These are phyloP conservation scores for Drosophila sucinea DNA, from an alignment of 1,140 invertebrate species.

Conservation along the genomic window DNA sequence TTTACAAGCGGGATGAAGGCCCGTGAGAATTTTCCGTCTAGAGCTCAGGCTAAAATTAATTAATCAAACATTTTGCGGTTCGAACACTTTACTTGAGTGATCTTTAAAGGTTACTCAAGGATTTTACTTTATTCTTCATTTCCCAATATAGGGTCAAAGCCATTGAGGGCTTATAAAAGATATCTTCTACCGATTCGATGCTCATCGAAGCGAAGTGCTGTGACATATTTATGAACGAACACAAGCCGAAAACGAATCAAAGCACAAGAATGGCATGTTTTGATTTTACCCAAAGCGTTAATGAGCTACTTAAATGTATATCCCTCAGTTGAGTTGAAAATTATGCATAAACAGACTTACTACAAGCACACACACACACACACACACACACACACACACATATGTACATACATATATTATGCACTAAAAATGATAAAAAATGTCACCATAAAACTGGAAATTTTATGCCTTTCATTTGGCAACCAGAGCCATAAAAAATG, in stretches of 20 bases:
- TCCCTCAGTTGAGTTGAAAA: slow-evolving; percentile 16
- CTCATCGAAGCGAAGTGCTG: neutral
- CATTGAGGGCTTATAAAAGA: too few relatives aligned
- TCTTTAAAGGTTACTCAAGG: too few relatives aligned
- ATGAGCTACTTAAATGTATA: slow-evolving; percentile 28
- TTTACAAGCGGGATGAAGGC: too few relatives aligned
- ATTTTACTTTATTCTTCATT: too few relatives aligned
- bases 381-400: neutral
- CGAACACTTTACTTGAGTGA: too few relatives aligned
- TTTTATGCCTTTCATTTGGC: slow-evolving; percentile 24
- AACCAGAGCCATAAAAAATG: slow-evolving; percentile 49
- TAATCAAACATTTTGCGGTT: too few relatives aligned
- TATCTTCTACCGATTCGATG: too few relatives aligned
- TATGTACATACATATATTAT: neutral
- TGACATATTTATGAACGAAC: neutral
- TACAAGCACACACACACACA: neutral
- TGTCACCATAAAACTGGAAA: slow-evolving; percentile 34
- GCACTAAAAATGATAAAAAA: slow-evolving; percentile 18
- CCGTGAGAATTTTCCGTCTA: too few relatives aligned
- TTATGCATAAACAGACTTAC: slow-evolving; percentile 2
- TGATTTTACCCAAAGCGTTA: slow-evolving; percentile 16
- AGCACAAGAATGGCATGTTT: slow-evolving; percentile 8
- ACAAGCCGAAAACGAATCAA: neutral
- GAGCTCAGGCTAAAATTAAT: too few relatives aligned
- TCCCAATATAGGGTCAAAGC: too few relatives aligned